Evolutionary conservation across 2,888 invertebrate species (phyloP).

Genomic region (Ephialtes manifestator): DNA sequence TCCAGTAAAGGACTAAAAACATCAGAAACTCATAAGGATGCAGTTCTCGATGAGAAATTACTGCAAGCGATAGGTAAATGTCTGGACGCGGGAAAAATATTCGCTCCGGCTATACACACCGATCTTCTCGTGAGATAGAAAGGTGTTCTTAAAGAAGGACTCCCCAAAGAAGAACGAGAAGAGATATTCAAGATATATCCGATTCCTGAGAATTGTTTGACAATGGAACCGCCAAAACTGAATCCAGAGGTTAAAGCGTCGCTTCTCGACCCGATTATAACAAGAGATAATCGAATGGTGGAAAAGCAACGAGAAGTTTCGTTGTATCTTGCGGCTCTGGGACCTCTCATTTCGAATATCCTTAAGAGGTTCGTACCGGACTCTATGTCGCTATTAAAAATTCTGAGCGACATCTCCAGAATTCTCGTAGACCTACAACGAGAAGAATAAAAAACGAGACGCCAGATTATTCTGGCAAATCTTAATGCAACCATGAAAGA

Average conservation of each 20-base stretch:
- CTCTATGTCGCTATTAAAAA: slow-evolving; percentile 20
- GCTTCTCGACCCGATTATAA: slow-evolving; percentile 56
- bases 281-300: slow-evolving; percentile 63
- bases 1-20: not conserved
- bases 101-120: slow-evolving; percentile 47
- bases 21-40: not conserved
- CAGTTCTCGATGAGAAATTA: slow-evolving; percentile 47
- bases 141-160: slow-evolving; percentile 48
- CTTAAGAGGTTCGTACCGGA: slow-evolving; percentile 32
- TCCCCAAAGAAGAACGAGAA: slow-evolving; percentile 49
- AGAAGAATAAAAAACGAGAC: slow-evolving; percentile 52
- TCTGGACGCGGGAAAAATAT: slow-evolving; percentile 29
- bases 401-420: slow-evolving; percentile 52
- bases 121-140: slow-evolving; percentile 56
- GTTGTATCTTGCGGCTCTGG: slow-evolving; percentile 52
- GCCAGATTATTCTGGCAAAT: slow-evolving; percentile 38
- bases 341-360: slow-evolving; percentile 29
- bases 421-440: slow-evolving; percentile 58
- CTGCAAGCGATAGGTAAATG: slow-evolving; percentile 52
- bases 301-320: slow-evolving; percentile 61
- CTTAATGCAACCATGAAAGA: slow-evolving; percentile 55
- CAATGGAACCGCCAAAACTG: slow-evolving; percentile 61
- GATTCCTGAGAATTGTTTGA: slow-evolving; percentile 57
- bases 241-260: slow-evolving; percentile 56
- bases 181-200: slow-evolving; percentile 53